Base-by-base conservation (phyloP, 2,797 vertebrate species). In the Petrocephalus schoutedeni region DNA sequence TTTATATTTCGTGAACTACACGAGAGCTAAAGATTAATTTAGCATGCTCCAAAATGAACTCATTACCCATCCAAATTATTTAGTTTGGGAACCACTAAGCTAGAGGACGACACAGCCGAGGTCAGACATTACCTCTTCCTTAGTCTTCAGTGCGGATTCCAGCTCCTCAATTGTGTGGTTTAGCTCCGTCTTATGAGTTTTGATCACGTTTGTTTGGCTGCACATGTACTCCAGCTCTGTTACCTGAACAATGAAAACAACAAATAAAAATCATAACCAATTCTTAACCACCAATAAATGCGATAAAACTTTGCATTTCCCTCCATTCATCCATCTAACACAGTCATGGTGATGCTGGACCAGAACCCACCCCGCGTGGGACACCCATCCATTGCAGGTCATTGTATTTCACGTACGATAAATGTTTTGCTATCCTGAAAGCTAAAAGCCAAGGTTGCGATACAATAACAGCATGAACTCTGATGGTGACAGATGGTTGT, bases 121-220 rank as follows among this genome's bases (percentile, higher is more conserved):
- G 71, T 9, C 71, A 45, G 36, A 45, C 4, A 9, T 49, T 95
- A 97, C 98, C 97, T 98, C 98, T 93, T 99, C 98, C 93, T 98
- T 99, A 90, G 95, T 96, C 94, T 97, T 97, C 91, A 99, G 92
- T 0, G 96, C 96, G 49, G 95, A 93, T 91, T 99, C 98, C 91
- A 99, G 93, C 91, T 99, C 98, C 93, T 99, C 98, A 92, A 99
- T 99, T 89, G 98, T 99, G 95, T 99, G 97, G 93, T 98, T 99
- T 91, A 99, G 95, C 91, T 99, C 98, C 49, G 97, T 96, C 96
- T 99, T 99, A 92, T 99, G 98, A 88, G 97, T 97, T 93, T 99
- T 98, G 89, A 99, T 97, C 32, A 95, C 98, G 87, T 97, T 98
- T 89, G 96, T 97, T 96, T 99, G 98, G 93, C 95, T 97, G 93